These are phyloP conservation scores for Celastrina argiolus DNA, from an alignment of 2,888 invertebrate genomes.

Conservation along the genomic window DNA sequence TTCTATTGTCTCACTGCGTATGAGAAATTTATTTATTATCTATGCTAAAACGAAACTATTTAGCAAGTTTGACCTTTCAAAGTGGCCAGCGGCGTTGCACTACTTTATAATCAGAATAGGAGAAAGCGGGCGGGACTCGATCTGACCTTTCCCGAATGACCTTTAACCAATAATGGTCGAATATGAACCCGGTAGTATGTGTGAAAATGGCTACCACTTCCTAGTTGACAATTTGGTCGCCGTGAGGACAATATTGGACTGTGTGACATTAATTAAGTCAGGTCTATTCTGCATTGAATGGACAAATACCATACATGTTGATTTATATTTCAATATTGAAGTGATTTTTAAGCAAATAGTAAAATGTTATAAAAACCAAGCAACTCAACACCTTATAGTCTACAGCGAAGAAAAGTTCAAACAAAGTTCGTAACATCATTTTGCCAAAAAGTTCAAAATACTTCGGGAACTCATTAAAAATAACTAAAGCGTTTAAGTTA, in stretches of 20 bases:
- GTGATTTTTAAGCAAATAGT: not conserved
- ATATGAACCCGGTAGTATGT: conserved; percentile 59
- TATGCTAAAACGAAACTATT: conserved; percentile 34
- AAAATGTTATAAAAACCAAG: not conserved
- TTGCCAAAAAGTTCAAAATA: not conserved
- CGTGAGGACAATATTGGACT: conserved; percentile 1
- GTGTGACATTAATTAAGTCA: not conserved
- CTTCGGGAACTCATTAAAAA: conserved; percentile 4
- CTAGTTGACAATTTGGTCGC: conserved; percentile 16
- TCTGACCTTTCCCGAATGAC: conserved; percentile 64
- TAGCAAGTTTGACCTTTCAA: conserved; percentile 41
- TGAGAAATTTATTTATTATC: conserved; percentile 22
- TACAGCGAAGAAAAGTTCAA: not conserved
- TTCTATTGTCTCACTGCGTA: conserved; percentile 22
- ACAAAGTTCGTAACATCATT: not conserved
- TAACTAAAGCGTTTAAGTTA: conserved; percentile 2
- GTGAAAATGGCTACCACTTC: conserved; percentile 65
- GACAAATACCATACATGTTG: not conserved
- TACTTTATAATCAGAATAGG: conserved; percentile 57
- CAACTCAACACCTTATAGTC: not conserved
- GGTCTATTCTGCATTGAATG: not conserved
- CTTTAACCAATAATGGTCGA: conserved; percentile 54
- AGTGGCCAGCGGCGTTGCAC: conserved; percentile 50
- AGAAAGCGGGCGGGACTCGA: conserved; percentile 69
- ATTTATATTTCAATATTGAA: too few relatives aligned